phyloP scores from a whole-genome alignment of 1,140 invertebrate genomes.

The Monomorium pharaonis region DNA sequence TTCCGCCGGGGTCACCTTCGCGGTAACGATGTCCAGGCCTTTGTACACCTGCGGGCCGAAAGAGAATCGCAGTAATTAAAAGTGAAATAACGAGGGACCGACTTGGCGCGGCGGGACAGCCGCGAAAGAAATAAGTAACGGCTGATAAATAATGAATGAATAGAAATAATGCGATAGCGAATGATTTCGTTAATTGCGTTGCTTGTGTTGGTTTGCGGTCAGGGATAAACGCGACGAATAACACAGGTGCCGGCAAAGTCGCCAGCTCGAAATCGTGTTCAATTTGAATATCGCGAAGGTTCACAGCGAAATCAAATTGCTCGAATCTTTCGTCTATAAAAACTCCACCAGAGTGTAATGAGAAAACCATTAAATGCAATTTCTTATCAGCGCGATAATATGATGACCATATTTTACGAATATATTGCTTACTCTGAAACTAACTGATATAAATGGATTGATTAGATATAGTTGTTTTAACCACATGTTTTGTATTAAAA shows the following conservation, averaged over 20 bases:
- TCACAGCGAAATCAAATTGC: not conserved
- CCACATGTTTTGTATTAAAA: no score
- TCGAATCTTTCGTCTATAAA: not conserved
- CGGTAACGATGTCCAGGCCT: slow-evolving; percentile 97
- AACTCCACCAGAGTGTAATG: not conserved
- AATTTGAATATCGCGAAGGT: not conserved
- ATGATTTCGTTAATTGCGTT: slow-evolving; percentile 20
- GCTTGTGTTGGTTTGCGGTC: not conserved
- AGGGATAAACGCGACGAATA: not conserved
- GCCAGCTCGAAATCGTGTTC: not conserved
- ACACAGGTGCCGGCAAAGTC: not conserved
- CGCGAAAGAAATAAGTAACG: not conserved
- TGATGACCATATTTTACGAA: no score
- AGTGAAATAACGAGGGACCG: slow-evolving; percentile 2
- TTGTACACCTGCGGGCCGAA: slow-evolving; percentile 93
- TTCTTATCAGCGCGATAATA: not conserved
- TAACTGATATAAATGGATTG: no score
- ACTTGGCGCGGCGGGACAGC: not conserved
- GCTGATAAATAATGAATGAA: slow-evolving; percentile 15
- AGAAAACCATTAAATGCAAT: not conserved
- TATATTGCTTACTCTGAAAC: no score
- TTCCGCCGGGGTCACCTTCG: slow-evolving; percentile 96
- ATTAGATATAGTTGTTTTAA: no score
- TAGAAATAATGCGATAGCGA: slow-evolving; percentile 27
- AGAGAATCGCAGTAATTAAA: slow-evolving; percentile 44